Evolutionary conservation across 2,888 invertebrate genomes (phyloP), one percentile per base, ranked within the genome.

Genomic region (Diadromus collaris): DNA sequence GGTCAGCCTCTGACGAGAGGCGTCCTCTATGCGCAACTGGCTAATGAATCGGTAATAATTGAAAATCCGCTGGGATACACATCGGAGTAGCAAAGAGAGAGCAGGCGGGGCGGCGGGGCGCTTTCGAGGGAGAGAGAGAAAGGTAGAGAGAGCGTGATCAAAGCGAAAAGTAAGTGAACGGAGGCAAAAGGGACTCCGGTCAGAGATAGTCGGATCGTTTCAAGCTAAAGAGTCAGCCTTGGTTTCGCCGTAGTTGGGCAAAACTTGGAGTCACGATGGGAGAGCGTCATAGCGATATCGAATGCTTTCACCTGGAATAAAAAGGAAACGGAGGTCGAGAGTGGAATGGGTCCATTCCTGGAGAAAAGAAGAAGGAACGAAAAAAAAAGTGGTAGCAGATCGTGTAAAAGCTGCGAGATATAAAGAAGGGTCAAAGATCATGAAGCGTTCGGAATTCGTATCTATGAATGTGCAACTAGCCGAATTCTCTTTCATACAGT

Each of bases 111-210:
- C 7, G 19, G 48, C 21, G 16, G 48, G 48, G 32, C 13, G 32
- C 9, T 24, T 19, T 34, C 19, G 29, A 19, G 19, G 41, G 54
- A 27, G 51, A 9, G 9, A 32, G 16, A 32, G 6, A 38, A 51
- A 27, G 2, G n/a, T n/a, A n/a, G 24, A 46, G 75, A 61, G 65
- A 67, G 38, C 73, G 44, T 81, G 81, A 84, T 84, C 82, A 84
- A 84, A 83, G 83, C 69, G 80, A 81, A 83, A 69, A 78, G 76
- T 83, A 80, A 83, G 82, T 83, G 81, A 78, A 80, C 75, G 81
- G 74, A 76, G 76, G 48, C 56, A 67, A 71, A 76, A 68, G 64
- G 67, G 67, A 67, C 63, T 32, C 24, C 27, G 21, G 67, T 70
- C 63, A 64, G 24, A 67, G 48, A 67, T 80, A 70, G 60, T 63